Percentiles rank a stretch among this genome's conserved stretches.
phyloP scores from a whole-genome alignment of 2,113 vertebrate species.

The Morone saxatilis region DNA sequence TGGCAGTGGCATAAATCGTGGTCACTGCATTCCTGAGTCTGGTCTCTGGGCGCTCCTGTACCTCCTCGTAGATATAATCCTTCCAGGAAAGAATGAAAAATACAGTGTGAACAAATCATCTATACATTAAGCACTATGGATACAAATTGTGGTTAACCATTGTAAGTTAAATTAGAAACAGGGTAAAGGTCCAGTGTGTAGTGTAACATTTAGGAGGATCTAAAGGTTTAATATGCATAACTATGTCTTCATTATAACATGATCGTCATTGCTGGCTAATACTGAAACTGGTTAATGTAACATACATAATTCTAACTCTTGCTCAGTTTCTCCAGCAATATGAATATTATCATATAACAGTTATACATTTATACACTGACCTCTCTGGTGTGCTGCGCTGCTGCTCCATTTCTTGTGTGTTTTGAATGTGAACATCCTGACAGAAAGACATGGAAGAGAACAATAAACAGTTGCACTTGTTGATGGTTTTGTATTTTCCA shows the following conservation, averaged over 20 bases:
- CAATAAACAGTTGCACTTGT: too few species aligned
- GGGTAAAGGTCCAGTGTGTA: too few species aligned
- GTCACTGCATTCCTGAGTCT: not conserved
- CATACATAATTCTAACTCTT: not conserved
- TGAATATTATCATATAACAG: not conserved
- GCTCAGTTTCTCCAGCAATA: not conserved
- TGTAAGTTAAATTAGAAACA: not conserved
- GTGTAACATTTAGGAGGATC: too few species aligned
- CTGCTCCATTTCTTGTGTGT: not conserved
- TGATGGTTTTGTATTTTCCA: too few species aligned
- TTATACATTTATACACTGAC: conserved; percentile 9
- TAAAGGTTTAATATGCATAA: too few species aligned
- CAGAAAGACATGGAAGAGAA: not conserved
- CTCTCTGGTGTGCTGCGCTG: not conserved
- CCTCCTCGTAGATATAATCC: conserved; percentile 48
- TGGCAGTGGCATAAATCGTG: conserved; percentile 1
- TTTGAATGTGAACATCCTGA: not conserved
- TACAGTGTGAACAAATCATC: not conserved
- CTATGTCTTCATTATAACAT: not conserved
- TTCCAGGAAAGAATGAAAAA: not conserved
- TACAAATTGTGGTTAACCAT: not conserved
- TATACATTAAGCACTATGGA: not conserved
- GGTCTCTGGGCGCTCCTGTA: not conserved
- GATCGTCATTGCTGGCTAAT: not conserved
- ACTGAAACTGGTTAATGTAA: too few species aligned